These are phyloP conservation scores for Acarapis woodi DNA, from an alignment of 1,140 invertebrate species.

Conservation along the genomic window DNA sequence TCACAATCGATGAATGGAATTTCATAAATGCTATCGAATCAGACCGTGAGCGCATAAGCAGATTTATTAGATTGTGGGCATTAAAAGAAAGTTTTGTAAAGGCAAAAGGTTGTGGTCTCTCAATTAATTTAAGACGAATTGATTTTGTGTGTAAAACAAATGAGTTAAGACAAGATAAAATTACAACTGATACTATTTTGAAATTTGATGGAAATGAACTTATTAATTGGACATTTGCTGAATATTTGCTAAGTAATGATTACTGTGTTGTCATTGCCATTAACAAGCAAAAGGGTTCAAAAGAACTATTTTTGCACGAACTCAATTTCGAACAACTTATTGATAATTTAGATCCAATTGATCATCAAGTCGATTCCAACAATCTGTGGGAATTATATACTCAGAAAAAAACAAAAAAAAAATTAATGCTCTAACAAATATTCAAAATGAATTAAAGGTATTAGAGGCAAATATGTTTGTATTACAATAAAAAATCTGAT, in stretches of 20 bases:
- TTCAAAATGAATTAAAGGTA: too few relatives aligned
- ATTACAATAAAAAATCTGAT: too few relatives aligned
- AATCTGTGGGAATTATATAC: too few relatives aligned
- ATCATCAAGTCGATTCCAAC: too few relatives aligned
- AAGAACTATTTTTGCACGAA: too few relatives aligned
- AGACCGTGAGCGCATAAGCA: constrained; percentile 26
- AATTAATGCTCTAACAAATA: too few relatives aligned
- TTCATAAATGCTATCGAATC: constrained; percentile 27
- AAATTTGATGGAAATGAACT: constrained; percentile 28
- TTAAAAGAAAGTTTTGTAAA: constrained; percentile 89
- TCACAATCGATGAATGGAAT: constrained; percentile 41
- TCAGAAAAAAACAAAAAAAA: too few relatives aligned
- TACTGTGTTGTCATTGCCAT: too few relatives aligned
- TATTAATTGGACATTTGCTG: constrained; percentile 50
- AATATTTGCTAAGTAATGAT: constrained; percentile 40
- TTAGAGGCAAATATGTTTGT: too few relatives aligned
- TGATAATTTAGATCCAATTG: too few relatives aligned
- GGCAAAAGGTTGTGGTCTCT: constrained; percentile 55
- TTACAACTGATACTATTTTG: constrained; percentile 33
- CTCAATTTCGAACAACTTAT: too few relatives aligned
- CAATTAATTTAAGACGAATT: constrained; percentile 37
- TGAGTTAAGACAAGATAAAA: constrained; percentile 17
- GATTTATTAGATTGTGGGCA: constrained; percentile 28
- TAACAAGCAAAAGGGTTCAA: too few relatives aligned
- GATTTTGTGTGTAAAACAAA: constrained; percentile 33